Percentiles rank a stretch among this genome's conserved stretches.
Conservation (phyloP, 2,797 vertebrate species). For the Clarias laeviceps region DNA sequence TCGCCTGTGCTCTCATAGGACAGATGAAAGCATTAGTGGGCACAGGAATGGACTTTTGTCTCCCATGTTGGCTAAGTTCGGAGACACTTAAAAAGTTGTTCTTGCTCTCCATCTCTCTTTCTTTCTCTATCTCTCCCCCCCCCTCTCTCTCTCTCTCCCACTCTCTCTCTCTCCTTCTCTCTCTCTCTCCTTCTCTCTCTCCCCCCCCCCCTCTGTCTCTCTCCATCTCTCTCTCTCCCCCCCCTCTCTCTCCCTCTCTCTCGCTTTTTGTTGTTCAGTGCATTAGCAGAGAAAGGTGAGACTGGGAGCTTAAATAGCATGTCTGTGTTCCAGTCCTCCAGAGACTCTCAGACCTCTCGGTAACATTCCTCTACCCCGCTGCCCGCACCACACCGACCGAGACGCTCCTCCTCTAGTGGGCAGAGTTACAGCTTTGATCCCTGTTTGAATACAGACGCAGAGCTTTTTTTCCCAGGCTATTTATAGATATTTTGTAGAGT, state of each 20-base stretch:
- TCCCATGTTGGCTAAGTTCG: constrained; percentile 36
- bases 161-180: neutral
- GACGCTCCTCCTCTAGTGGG: neutral
- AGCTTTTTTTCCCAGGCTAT: constrained; percentile 18
- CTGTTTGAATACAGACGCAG: neutral
- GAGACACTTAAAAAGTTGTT: constrained; percentile 43
- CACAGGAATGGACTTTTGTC: constrained; percentile 35
- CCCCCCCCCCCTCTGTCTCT: neutral
- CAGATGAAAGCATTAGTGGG: constrained; percentile 45
- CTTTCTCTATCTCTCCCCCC: constrained; percentile 2
- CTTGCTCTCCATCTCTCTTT: constrained; percentile 1
- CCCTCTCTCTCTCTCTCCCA: constrained; percentile 9
- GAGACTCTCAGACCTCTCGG: constrained; percentile 40
- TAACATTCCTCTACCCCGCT: constrained; percentile 24
- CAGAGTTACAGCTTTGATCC: constrained; percentile 21
- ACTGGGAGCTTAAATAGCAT: constrained; percentile 49
- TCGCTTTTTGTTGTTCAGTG: constrained; percentile 38
- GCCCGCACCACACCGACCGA: neutral
- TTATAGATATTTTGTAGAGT: neutral
- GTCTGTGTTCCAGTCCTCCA: constrained; percentile 43
- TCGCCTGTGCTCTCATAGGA: constrained; percentile 39
- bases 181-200: constrained; percentile 11
- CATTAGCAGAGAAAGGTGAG: constrained; percentile 48
- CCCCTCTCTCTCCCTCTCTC: neutral
- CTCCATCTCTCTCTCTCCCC: neutral